Evolutionary conservation across 2,888 invertebrate species (phyloP).

Genomic region (Ormyrus labotus): DNA sequence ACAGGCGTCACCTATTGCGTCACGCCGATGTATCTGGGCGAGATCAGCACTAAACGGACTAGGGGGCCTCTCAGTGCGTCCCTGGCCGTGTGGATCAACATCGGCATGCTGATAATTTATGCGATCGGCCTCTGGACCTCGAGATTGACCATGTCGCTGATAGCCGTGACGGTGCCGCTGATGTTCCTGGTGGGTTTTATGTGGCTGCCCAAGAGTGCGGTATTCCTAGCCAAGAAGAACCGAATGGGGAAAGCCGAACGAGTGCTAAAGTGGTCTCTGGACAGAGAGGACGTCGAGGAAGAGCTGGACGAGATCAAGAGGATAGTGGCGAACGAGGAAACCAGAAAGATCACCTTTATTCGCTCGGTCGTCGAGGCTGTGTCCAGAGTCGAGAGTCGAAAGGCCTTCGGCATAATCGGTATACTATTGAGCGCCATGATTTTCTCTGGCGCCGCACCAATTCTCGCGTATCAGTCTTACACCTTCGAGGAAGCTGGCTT

Average conservation of each 20-base stretch:
- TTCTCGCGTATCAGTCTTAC: conserved; percentile 71
- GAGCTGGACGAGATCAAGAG: conserved; percentile 72
- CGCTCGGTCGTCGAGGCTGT: conserved; percentile 58
- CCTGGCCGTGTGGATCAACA: conserved; percentile 69
- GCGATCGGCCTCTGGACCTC: conserved; percentile 64
- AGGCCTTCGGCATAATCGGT: conserved; percentile 67
- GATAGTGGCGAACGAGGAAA: conserved; percentile 66
- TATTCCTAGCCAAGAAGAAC: conserved; percentile 70
- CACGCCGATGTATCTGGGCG: conserved; percentile 72
- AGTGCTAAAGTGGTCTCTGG: conserved; percentile 70
- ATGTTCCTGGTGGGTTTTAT: conserved; percentile 67
- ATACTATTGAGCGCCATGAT: conserved; percentile 68
- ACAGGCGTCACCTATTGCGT: conserved; percentile 72
- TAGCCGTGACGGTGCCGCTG: conserved; percentile 65
- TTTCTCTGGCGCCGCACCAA: conserved; percentile 70
- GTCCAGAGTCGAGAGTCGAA: conserved; percentile 62
- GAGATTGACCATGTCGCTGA: conserved; percentile 64
- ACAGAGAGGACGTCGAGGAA: conserved; percentile 68
- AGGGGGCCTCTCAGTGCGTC: conserved; percentile 70
- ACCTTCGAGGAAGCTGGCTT: conserved; percentile 70
- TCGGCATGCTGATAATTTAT: conserved; percentile 68
- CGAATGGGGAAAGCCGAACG: conserved; percentile 66
- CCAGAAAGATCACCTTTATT: conserved; percentile 54
- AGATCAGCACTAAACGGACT: conserved; percentile 70
- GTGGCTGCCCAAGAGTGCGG: conserved; percentile 73